A percentile compares a stretch with the other conserved stretches of the same genome.
phyloP scores from a whole-genome alignment of 2,888 invertebrate species.

The Thecocarcelia acutangulata region DNA sequence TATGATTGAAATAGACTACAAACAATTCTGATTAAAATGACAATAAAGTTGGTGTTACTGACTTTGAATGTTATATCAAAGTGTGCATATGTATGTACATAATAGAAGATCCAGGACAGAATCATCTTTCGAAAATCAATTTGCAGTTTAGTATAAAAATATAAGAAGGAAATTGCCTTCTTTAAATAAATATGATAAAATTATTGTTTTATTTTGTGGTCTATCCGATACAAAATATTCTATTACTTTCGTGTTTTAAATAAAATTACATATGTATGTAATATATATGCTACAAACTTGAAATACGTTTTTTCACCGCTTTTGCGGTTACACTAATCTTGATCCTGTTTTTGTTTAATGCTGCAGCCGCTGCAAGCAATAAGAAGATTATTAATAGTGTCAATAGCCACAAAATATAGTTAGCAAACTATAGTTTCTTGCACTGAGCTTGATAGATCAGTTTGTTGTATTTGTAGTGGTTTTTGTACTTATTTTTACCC shows the following conservation, averaged over 20 bases:
- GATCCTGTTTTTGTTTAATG: constrained; percentile 63
- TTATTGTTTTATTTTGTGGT: constrained; percentile 12
- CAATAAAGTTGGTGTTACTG: no score
- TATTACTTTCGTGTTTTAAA: constrained; percentile 16
- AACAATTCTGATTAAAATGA: no score
- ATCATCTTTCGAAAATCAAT: no score
- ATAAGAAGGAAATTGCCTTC: neutral
- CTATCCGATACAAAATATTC: constrained; percentile 8
- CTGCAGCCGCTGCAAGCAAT: constrained; percentile 21
- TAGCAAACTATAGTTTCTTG: constrained; percentile 50
- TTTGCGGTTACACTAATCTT: constrained; percentile 63
- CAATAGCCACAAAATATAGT: constrained; percentile 29
- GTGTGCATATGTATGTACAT: no score
- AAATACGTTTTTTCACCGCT: constrained; percentile 58
- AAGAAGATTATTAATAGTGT: constrained; percentile 30
- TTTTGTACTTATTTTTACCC: constrained; percentile 50
- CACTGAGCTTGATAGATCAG: constrained; percentile 30
- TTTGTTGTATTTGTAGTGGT: constrained; percentile 33
- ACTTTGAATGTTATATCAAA: no score
- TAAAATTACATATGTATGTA: neutral
- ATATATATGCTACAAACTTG: constrained; percentile 62
- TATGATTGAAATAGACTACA: no score
- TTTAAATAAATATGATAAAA: constrained; percentile 8
- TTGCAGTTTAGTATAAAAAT: neutral
- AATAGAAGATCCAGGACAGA: no score